These are phyloP conservation scores for Drosophila meridiana DNA, from an alignment of 2,888 invertebrate species.

Conservation along the genomic window DNA sequence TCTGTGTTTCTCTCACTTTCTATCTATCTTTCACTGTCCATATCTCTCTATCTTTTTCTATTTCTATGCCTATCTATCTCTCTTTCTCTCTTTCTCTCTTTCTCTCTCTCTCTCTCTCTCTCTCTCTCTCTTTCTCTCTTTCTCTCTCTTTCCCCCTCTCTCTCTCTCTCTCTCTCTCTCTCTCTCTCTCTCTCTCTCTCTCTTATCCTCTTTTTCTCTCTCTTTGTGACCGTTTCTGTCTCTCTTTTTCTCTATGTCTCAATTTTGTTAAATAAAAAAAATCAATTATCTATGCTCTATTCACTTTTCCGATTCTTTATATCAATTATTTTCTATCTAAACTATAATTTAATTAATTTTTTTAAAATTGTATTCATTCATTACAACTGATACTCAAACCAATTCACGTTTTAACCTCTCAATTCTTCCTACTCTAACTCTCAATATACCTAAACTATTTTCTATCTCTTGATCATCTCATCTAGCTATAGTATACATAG, in stretches of 20 bases:
- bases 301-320: no score
- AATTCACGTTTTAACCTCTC: no score
- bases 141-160: neutral
- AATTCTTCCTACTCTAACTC: no score
- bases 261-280: no score
- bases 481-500: neutral
- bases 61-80: neutral
- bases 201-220: neutral
- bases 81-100: neutral
- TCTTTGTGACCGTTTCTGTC: neutral
- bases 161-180: neutral
- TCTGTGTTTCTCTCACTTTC: no score
- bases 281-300: no score
- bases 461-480: neutral
- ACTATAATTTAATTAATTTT: no score
- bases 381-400: no score
- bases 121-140: neutral
- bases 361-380: no score
- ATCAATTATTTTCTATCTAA: no score
- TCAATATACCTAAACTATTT: neutral
- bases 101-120: neutral
- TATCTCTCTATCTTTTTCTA: neutral
- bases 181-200: neutral
- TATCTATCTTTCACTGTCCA: neutral
- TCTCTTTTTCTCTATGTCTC: neutral